Conservation (phyloP, 2,113 vertebrate species). For the Microtus oregoni region DNA sequence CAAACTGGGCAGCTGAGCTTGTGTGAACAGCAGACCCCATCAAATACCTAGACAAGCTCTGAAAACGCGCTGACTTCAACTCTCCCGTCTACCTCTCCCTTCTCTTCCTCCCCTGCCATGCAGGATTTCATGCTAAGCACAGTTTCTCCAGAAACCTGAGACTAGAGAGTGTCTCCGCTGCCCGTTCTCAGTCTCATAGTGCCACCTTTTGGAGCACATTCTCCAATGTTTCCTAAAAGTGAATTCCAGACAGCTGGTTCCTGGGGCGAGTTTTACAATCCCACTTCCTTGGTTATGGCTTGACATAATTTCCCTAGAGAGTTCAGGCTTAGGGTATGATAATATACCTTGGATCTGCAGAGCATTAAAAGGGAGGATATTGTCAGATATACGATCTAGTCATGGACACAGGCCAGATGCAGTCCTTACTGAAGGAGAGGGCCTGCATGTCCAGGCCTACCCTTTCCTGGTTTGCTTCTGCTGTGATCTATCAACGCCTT, state of each 20-base stretch:
- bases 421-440: slow-evolving; percentile 77
- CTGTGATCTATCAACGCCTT: slow-evolving; percentile 85
- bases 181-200: slow-evolving; percentile 61
- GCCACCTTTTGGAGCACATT: slow-evolving; percentile 80
- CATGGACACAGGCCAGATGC: slow-evolving; percentile 85
- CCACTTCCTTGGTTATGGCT: slow-evolving; percentile 76
- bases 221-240: not conserved
- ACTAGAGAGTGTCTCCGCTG: fast-evolving
- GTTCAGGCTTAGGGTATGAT: slow-evolving; percentile 85
- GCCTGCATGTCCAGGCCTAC: slow-evolving; percentile 67
- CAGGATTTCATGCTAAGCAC: not conserved
- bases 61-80: slow-evolving; percentile 40
- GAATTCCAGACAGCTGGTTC: slow-evolving; percentile 43
- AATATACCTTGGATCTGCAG: slow-evolving; percentile 86
- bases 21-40: slow-evolving; percentile 73
- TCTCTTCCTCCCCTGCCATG: fast-evolving
- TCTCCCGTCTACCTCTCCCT: not conserved
- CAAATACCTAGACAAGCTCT: slow-evolving; percentile 81
- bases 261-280: slow-evolving; percentile 57
- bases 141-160: not conserved
- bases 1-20: slow-evolving; percentile 69
- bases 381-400: slow-evolving; percentile 87
- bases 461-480: slow-evolving; percentile 74
- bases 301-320: slow-evolving; percentile 79
- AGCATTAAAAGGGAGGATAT: slow-evolving; percentile 84